phyloP scores from a whole-genome alignment of 2,797 vertebrate species.

The Takifugu rubripes region DNA sequence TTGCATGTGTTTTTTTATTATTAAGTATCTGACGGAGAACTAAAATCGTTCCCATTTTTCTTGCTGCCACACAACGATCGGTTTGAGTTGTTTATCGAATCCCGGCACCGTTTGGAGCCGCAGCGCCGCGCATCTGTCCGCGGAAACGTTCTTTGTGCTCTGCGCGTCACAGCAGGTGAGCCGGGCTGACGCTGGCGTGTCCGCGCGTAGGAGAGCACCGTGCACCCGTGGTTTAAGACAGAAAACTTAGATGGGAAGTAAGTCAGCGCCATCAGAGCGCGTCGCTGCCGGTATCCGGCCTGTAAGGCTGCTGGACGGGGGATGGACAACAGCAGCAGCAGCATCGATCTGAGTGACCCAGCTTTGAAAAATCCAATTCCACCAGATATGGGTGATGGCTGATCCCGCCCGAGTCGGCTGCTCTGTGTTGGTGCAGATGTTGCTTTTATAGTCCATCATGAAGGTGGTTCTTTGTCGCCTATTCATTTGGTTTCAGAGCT shows the following conservation, averaged over 20 bases:
- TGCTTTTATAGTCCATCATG: too few relatives aligned
- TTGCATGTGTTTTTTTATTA: not conserved
- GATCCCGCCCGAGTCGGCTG: conserved; percentile 25
- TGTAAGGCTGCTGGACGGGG: conserved; percentile 8
- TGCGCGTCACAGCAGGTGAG: conserved; percentile 38
- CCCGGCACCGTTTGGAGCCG: not conserved
- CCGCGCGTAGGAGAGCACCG: not conserved
- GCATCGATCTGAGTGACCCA: conserved; percentile 72
- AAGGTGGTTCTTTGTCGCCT: too few relatives aligned
- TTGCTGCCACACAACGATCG: too few relatives aligned
- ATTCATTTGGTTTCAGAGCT: too few relatives aligned
- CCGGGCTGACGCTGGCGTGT: conserved; percentile 29
- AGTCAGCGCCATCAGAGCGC: not conserved
- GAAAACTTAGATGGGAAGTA: not conserved
- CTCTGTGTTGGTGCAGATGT: not conserved
- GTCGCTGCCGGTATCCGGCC: conserved; percentile 19
- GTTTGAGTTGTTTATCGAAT: conserved; percentile 1
- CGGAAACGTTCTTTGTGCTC: conserved; percentile 47
- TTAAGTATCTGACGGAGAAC: not conserved
- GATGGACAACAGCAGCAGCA: conserved; percentile 34
- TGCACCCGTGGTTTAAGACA: not conserved
- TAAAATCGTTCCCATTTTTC: too few relatives aligned
- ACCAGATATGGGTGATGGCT: conserved; percentile 22
- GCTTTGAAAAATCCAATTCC: conserved; percentile 59
- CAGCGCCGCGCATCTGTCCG: conserved; percentile 32